Conservation (phyloP, 2,888 invertebrate genomes). For the Phyllotreta cruciferae region DNA sequence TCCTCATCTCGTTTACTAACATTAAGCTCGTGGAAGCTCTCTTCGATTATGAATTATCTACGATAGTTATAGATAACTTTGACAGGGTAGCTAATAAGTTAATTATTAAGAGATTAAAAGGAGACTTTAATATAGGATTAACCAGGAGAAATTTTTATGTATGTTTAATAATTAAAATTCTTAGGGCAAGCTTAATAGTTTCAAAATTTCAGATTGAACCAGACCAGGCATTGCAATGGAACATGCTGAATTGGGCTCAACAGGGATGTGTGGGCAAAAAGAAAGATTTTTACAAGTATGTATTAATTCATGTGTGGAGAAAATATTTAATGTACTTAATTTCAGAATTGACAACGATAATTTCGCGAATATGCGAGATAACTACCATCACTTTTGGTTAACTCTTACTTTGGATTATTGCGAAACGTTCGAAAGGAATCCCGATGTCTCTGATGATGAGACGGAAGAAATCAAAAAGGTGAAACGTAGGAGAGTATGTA, state of each 20-base stretch:
- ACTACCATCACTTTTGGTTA: slow-evolving; percentile 53
- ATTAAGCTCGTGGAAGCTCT: slow-evolving; percentile 47
- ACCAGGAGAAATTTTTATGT: slow-evolving; percentile 54
- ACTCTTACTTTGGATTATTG: slow-evolving; percentile 54
- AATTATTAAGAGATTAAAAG: slow-evolving; percentile 46
- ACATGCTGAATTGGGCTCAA: slow-evolving; percentile 54
- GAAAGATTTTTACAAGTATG: slow-evolving; percentile 49
- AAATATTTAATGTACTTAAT: slow-evolving; percentile 14
- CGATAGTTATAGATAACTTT: slow-evolving; percentile 50
- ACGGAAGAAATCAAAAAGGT: slow-evolving; percentile 14
- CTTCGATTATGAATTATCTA: slow-evolving; percentile 45
- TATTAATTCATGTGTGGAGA: background rate
- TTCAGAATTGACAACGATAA: slow-evolving; percentile 51
- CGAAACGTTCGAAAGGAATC: slow-evolving; percentile 47
- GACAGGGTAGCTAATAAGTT: slow-evolving; percentile 51
- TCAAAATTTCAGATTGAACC: slow-evolving; percentile 48
- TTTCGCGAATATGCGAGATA: slow-evolving; percentile 48
- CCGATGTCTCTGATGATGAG: slow-evolving; percentile 42
- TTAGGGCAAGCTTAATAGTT: background rate
- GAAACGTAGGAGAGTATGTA: slow-evolving; percentile 20
- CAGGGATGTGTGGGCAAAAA: slow-evolving; percentile 51
- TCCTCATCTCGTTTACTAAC: slow-evolving; percentile 46
- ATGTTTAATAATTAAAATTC: slow-evolving; percentile 32
- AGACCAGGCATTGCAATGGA: slow-evolving; percentile 54
- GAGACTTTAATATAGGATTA: slow-evolving; percentile 53